A percentile compares a stretch with the other conserved stretches of the same genome.
phyloP scores from a whole-genome alignment of 92 coral and sea anemone genomes.

The Porites cylindrica region DNA sequence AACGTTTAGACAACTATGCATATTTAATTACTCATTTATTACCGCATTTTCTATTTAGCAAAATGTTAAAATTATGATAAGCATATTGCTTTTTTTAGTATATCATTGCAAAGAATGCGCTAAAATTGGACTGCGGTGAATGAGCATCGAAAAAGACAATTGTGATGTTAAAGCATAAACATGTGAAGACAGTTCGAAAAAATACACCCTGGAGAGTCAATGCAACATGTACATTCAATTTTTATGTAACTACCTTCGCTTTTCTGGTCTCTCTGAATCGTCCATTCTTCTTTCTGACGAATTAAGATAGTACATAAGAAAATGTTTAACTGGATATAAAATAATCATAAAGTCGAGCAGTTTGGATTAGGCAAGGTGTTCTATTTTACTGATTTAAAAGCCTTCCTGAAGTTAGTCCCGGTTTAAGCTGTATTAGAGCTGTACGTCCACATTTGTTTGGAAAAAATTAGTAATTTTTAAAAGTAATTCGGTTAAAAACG shows the following conservation, averaged over 20 bases:
- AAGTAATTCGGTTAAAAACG: not conserved
- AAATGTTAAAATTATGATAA: not conserved
- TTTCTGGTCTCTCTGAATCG: slow-evolving; percentile 33
- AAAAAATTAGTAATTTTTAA: not conserved
- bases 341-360: not conserved
- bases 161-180: not conserved
- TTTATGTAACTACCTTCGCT: slow-evolving; percentile 25
- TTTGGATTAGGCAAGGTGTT: not conserved
- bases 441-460: not conserved
- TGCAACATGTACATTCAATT: not conserved
- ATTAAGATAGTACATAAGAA: not conserved
- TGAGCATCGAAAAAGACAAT: not conserved
- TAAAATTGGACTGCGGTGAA: not conserved
- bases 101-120: not conserved
- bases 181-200: not conserved
- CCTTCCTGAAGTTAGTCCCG: not conserved
- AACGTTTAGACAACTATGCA: not conserved
- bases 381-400: too few relatives aligned
- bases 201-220: not conserved
- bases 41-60: not conserved
- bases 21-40: not conserved
- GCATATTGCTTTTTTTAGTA: not conserved
- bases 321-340: not conserved
- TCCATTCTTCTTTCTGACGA: slow-evolving; percentile 22
- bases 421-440: too few relatives aligned